Base-by-base conservation (phyloP, 2,113 vertebrate species). In the Pseudopipra pipra region DNA sequence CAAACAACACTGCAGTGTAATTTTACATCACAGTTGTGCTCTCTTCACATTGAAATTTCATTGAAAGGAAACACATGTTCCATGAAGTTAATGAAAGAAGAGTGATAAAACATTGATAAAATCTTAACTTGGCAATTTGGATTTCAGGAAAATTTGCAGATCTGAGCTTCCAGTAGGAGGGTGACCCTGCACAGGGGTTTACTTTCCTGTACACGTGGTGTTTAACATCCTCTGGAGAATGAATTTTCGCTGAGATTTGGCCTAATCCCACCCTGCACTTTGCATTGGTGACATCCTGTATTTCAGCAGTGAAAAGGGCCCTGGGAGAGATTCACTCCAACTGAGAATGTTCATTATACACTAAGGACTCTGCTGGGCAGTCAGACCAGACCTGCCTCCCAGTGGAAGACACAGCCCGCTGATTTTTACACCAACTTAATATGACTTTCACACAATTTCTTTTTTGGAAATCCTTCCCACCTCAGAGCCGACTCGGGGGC, bases 401-500 rank as follows among this genome's bases (percentile, higher is more conserved):
- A 22, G 16, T 0, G 0, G 52, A 62, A 66, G 43, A 22, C 20
- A 61, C n/a, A 67, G 11, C 9, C 31, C 31, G n/a, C 63, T 56
- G 55, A 31, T 47, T 74, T 85, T 78, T 19, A 41, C 25, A n/a
- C 27, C 21, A 39, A 28, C 17, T 72, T 80, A 51, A 54, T 24
- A 33, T 6, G 5, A 20, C 17, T 65, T 52, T 13, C 39, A 44
- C 5, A 10, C 19, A 5, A 24, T 90, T 55, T 67, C 11, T 27
- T 14, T 51, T 71, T 35, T 4, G 16, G n/a, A 62, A 73, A 12
- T 30, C 23, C 27, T 30, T 16, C 30, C 44, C 21, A 15, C 43
- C 5, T 3, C 46, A 11, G 25, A 43, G 33, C 2, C 4, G 4
- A 12, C 1, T 5, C 22, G 12, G 22, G 37, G 27, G 20, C 17